Base-by-base conservation (phyloP, 2,888 invertebrate species). In the Rugalucina vietnamica region DNA sequence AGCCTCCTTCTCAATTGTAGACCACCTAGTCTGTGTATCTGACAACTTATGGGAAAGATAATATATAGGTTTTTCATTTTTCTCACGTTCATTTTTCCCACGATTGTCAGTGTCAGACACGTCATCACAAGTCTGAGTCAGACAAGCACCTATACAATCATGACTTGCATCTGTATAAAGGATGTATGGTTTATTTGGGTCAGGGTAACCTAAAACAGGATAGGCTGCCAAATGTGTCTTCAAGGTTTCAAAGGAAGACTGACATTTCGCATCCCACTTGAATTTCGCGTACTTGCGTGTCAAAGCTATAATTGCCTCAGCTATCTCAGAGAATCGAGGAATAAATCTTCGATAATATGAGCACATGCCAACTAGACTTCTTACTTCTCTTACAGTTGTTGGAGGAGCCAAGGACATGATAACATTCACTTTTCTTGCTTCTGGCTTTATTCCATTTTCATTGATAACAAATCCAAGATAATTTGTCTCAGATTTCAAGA, bases 401-500 rank as follows among this genome's bases (percentile, higher is more conserved):
- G 86, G 85, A 12, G 82, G 71, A 2, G 83, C 37, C 43, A 87
- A 79, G 14, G 54, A 14, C 34, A 24, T 71, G 43, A 80, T 82
- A 10, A 75, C 79, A 27, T 77, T 71, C 12, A 76, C 79, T 50
- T 85, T 85, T 1, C 65, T 43, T 34, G 34, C 32, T 5, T 86
- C 81, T 24, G 76, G 72, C 54, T 73, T 65, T 36, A 86, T 70
- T 27, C 86, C 86, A 29, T 77, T 29, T 24, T 76, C 32, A 37
- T 73, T 81, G 5, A 86, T 76, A 5, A 73, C 60, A 24, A 84
- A 86, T 1, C 78, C 83, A 5, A 86, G 37, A 69, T 79, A 82
- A 27, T 74, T 81, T 5, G 84, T 84, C 70, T 86, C 83, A 21
- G 50, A 14, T 76, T 82, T 70, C 14, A 80, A 18, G 49, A 88